These are phyloP conservation scores for Trachymyrmex cornetzi DNA, from an alignment of 1,140 invertebrate species.

Conservation along the genomic window DNA sequence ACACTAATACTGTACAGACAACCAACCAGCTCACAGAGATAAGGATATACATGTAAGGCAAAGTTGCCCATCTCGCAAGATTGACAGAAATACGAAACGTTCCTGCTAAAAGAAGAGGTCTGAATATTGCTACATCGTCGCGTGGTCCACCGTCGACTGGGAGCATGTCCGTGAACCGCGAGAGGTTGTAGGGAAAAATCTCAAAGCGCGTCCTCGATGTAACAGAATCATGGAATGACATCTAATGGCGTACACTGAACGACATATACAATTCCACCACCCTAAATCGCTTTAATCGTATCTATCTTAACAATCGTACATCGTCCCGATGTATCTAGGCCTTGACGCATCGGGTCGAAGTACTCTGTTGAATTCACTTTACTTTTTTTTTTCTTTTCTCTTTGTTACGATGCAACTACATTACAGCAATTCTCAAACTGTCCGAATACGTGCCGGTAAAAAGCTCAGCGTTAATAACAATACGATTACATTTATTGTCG, in stretches of 20 bases:
- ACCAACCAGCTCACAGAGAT: constrained; percentile 78
- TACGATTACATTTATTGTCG: constrained; percentile 80
- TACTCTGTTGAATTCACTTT: constrained; percentile 40
- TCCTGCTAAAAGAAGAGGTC: constrained; percentile 58
- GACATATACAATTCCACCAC: constrained; percentile 80
- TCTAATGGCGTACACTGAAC: constrained; percentile 78
- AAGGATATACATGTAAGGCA: constrained; percentile 77
- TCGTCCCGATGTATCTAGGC: constrained; percentile 79
- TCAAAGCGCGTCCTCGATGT: constrained; percentile 79
- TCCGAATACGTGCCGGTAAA: constrained; percentile 62
- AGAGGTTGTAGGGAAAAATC: constrained; percentile 77
- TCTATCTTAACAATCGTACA: constrained; percentile 48
- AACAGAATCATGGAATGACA: constrained; percentile 84
- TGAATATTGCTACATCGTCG: constrained; percentile 78
- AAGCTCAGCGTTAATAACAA: constrained; percentile 67
- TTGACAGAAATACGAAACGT: constrained; percentile 62
- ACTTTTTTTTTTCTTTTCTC: constrained; percentile 31
- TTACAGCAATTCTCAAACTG: constrained; percentile 80
- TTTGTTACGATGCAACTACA: constrained; percentile 73
- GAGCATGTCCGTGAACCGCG: constrained; percentile 78
- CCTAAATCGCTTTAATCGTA: constrained; percentile 74
- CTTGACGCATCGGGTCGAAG: constrained; percentile 74
- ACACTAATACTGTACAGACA: constrained; percentile 85
- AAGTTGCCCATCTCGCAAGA: constrained; percentile 63
- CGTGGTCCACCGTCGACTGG: constrained; percentile 76